Base-by-base conservation (phyloP, 2,113 vertebrate species). In the Triplophysa tibetana region DNA sequence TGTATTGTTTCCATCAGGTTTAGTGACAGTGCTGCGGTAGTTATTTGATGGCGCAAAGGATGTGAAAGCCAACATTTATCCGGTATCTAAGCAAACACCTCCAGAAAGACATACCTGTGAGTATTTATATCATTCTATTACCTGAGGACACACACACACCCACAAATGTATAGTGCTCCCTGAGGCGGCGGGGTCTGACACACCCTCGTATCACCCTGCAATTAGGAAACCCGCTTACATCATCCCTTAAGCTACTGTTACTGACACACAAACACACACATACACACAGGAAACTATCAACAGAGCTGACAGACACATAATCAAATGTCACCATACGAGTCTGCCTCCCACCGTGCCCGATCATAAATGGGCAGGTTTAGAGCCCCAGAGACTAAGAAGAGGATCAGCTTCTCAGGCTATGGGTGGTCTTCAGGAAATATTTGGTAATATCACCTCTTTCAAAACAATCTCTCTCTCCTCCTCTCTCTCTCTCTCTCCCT, bases 181-280 rank as follows among this genome's bases (percentile, higher is more conserved):
- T 24, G 58, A 70, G 60, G 65, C 77, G 70, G 33, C 16, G 62
- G 26, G 79, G 64, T 79, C 65, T 79, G 66, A 75, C 54, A 75
- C 65, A 81, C 66, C 83, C 76, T 75, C 74, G 54, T 79, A 66
- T 75, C 77, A 81, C 77, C 83, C 83, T 79, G 80, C 66, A 84
- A 84, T 84, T 75, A 82, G 81, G 33, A 67, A 75, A 82, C 73
- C 80, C 50, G 76, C 66, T 82, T 84, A 84, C 83, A 84, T 84
- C 76, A 81, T 79, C 76, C 76, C 70, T 70, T 79, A 81, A 81
- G 68, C 61, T 78, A 83, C 67, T 80, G 72, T 67, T 80, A 50
- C 41, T 68, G 45, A 78, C 45, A 58, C 67, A 65, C 75, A 78
- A 60, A 56, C 80, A 81, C 60, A 70, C 52, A 73, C 80, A n/a